Evolutionary conservation across 2,888 invertebrate genomes (phyloP), one percentile per base, ranked within the genome.

Genomic region (Drosophila dives): DNA sequence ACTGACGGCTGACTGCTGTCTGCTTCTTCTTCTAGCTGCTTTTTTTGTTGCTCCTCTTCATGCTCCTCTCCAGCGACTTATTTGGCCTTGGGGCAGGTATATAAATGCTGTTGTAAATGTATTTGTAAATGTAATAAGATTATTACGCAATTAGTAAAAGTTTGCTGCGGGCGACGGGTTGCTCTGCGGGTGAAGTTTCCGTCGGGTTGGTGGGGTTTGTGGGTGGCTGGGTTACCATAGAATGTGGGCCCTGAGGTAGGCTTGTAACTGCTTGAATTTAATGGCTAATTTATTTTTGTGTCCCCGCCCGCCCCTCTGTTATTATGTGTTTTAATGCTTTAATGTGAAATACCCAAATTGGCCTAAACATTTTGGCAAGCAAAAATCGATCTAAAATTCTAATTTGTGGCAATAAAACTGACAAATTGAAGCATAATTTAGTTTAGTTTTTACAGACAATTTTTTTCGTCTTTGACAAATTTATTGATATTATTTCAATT

Each of bases 41-140:
- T 26, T 42, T 48, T 36, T 40, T 63, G 23, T 32, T 42, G 34
- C 7, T 34, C 36, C 10, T 33, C 20, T 32, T 45, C 17, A 26
- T 26, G 26, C 26, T 51, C 5, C 48, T 38, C 34, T 10, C 6
- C 23, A 62, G 55, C 45, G 67, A 67, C 63, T 64, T 60, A 20
- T 67, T 78, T 72, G 72, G 82, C 86, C 78, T 80, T 58, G 68
- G 81, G 88, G 61, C 83, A 85, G 88, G 83, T 80, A 89, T 80
- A 89, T 83, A 82, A 86, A 86, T 89, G 78, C 81, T 78, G 77
- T 83, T 88, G 86, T 88, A 88, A 90, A 86, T 86, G 86, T 90
- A 77, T 90, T 90, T 86, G 88, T 86, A 88, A 86, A 90, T 86
- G 90, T 86, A 90, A 86, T 88, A 79, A 86, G 86, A 86, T 86